Evolutionary conservation across 2,888 invertebrate species (phyloP).

Genomic region (Nomada flava): DNA sequence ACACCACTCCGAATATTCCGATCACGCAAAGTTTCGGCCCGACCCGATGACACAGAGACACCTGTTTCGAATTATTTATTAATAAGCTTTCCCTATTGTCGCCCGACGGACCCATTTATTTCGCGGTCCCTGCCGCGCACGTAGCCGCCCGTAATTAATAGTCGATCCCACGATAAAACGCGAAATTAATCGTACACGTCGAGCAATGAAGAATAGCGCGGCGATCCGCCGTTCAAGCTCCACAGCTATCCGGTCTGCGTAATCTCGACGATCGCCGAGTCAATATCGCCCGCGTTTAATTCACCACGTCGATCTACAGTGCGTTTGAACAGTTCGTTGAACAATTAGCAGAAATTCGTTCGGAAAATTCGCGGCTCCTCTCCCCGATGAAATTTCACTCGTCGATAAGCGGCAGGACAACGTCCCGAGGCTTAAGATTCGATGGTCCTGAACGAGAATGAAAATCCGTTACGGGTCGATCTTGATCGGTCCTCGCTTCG

Average conservation of each 20-base stretch:
- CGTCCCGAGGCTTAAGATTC: neutral
- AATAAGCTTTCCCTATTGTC: conserved; percentile 55
- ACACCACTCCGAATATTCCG: conserved; percentile 29
- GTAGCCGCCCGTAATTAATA: conserved; percentile 50
- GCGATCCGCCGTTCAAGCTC: conserved; percentile 1
- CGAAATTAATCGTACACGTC: conserved; percentile 55
- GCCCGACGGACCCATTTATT: conserved; percentile 48
- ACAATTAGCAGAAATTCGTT: neutral
- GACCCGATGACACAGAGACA: conserved; percentile 28
- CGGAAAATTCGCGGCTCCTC: neutral
- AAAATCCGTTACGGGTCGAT: neutral
- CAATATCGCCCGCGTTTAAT: neutral
- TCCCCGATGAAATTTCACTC: neutral
- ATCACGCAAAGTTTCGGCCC: neutral
- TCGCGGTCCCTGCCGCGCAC: conserved; percentile 4
- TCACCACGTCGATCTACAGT: neutral
- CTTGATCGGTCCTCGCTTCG: conserved; percentile 28
- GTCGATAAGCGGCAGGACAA: neutral
- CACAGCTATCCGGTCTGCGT: conserved; percentile 30
- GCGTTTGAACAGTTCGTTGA: conserved; percentile 4
- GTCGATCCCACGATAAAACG: conserved; percentile 62
- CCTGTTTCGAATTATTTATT: conserved; percentile 59
- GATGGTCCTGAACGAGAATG: neutral
- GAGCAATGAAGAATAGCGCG: conserved; percentile 45
- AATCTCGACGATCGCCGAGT: conserved; percentile 50